A percentile compares a stretch with the other conserved stretches of the same genome.
phyloP scores from a whole-genome alignment of 1,140 invertebrate species.

The Drosophila kanapiae region DNA sequence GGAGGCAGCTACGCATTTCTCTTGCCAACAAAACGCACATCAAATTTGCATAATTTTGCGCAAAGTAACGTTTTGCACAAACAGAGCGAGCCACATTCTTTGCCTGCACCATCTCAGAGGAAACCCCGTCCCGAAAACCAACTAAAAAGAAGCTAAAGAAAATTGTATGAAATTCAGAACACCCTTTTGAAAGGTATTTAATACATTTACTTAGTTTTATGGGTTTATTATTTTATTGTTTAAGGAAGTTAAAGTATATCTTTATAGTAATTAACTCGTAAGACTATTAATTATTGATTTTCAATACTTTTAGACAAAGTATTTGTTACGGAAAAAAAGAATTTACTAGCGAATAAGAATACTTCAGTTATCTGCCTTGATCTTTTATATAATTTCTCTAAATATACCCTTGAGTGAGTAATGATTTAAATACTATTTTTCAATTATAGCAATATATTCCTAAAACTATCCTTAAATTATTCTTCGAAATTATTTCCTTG shows the following conservation, averaged over 20 bases:
- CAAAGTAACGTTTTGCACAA: slow-evolving; percentile 79
- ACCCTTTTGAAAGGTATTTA: not conserved
- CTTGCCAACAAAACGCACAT: slow-evolving; percentile 77
- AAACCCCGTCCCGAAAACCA: too few species aligned
- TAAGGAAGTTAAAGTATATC: not conserved
- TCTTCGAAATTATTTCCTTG: not conserved
- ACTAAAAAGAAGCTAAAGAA: not conserved
- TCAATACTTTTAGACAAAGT: too few species aligned
- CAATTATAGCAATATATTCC: not conserved
- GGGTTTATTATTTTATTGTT: not conserved
- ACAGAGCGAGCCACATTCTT: slow-evolving; percentile 50
- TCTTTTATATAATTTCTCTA: not conserved
- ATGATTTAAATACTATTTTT: not conserved
- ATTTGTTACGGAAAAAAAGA: too few species aligned
- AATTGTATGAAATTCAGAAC: not conserved
- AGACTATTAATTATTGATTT: too few species aligned
- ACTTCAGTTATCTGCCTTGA: not conserved
- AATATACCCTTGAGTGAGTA: not conserved
- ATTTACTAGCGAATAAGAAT: not conserved
- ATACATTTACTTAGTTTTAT: not conserved
- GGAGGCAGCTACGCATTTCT: slow-evolving; percentile 47
- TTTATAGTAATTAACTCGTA: not conserved
- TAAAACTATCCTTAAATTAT: not conserved
- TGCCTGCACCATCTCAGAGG: slow-evolving; percentile 1
- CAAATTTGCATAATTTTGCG: slow-evolving; percentile 82